Evolutionary conservation across 2,888 invertebrate genomes (phyloP).

Genomic region (Falcaria lacertinaria): DNA sequence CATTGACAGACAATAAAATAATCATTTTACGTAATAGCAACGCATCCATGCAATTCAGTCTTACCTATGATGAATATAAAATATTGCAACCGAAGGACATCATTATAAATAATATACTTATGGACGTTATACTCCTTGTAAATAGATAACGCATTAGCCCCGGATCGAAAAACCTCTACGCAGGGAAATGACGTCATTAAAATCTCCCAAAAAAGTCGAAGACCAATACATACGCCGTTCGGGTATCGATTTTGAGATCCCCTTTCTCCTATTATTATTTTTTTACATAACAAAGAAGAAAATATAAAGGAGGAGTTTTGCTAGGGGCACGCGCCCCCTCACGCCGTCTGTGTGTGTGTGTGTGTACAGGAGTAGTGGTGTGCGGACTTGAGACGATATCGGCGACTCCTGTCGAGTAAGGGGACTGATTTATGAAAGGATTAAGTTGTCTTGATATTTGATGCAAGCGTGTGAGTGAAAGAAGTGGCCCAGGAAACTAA

Average conservation of each 20-base stretch:
- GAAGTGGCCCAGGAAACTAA: no score
- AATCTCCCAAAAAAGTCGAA: constrained; percentile 23
- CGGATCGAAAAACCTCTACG: no score
- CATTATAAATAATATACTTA: no score
- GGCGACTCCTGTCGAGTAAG: constrained; percentile 61
- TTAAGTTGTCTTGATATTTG: constrained; percentile 37
- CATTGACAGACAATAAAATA: no score
- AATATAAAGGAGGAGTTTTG: constrained; percentile 75
- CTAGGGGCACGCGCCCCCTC: constrained; percentile 66
- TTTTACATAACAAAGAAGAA: constrained; percentile 79
- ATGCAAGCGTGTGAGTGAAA: no score
- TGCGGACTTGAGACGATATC: constrained; percentile 74
- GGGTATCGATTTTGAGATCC: constrained; percentile 74
- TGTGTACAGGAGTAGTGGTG: constrained; percentile 36
- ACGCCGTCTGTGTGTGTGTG: constrained; percentile 30
- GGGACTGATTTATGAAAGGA: constrained; percentile 59
- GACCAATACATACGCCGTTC: constrained; percentile 56
- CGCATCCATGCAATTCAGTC: no score
- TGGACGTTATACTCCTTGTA: no score
- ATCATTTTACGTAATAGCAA: no score
- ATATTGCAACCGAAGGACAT: no score
- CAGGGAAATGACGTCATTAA: constrained; percentile 13
- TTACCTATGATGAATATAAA: no score
- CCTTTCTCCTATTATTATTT: constrained; percentile 75
- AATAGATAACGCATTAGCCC: no score